phyloP scores from a whole-genome alignment of 2,113 vertebrate genomes.

The Apteryx owenii region DNA sequence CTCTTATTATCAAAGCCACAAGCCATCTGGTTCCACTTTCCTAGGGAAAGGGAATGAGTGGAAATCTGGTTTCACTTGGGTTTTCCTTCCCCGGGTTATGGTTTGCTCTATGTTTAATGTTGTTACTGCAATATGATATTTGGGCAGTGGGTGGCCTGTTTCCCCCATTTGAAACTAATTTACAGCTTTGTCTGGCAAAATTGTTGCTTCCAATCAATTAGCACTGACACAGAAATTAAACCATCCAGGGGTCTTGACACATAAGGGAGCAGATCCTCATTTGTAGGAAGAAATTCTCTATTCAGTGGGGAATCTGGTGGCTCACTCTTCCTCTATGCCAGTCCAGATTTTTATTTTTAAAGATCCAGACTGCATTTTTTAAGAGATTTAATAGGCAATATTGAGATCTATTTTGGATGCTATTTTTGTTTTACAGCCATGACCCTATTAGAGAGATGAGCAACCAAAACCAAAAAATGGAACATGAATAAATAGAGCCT shows the following conservation, averaged over 20 bases:
- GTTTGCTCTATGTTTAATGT: conserved; percentile 72
- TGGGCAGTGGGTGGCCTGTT: conserved; percentile 76
- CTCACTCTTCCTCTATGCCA: not conserved
- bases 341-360: not conserved
- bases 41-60: conserved; percentile 58
- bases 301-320: not conserved
- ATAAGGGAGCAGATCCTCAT: not conserved
- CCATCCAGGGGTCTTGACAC: not conserved
- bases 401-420: not conserved
- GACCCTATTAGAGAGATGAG: conserved; percentile 34
- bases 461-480: conserved; percentile 1
- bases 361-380: not conserved
- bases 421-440: conserved; percentile 16
- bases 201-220: conserved; percentile 80
- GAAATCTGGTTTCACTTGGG: conserved; percentile 79
- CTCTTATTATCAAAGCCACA: conserved; percentile 77
- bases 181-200: conserved; percentile 76
- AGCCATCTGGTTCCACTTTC: conserved; percentile 81
- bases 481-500: conserved; percentile 3
- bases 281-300: not conserved
- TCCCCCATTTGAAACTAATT: conserved; percentile 79
- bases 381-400: not conserved
- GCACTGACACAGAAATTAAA: conserved; percentile 63
- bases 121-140: conserved; percentile 73
- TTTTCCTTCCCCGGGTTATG: conserved; percentile 65